Evolutionary conservation across 2,888 invertebrate genomes (phyloP).

Genomic region (Diplolepis rosae): DNA sequence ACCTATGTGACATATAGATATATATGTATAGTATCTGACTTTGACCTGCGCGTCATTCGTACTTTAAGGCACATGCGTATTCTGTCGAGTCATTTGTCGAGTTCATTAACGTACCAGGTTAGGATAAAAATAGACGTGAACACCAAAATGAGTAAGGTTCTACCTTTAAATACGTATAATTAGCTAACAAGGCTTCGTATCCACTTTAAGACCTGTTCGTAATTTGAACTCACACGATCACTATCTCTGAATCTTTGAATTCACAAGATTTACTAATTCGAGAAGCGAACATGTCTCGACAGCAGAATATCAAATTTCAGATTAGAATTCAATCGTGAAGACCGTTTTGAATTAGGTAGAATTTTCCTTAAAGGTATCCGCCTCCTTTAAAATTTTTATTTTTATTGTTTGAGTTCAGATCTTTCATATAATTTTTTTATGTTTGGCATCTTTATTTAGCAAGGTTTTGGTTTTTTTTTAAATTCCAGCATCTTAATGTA

Average conservation of each 20-base stretch:
- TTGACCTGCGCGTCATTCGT: constrained; percentile 17
- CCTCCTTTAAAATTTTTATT: too few relatives aligned
- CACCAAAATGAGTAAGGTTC: constrained; percentile 7
- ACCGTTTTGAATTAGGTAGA: background rate
- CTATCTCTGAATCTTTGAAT: background rate
- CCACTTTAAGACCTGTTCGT: background rate
- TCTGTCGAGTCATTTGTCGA: constrained; percentile 5
- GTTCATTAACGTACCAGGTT: constrained; percentile 25
- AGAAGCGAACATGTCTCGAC: background rate
- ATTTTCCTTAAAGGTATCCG: too few relatives aligned
- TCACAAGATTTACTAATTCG: background rate
- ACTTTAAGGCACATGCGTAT: constrained; percentile 16
- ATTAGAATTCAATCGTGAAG: background rate
- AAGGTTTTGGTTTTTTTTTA: too few relatives aligned
- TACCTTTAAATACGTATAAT: constrained; percentile 5
- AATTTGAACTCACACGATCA: constrained; percentile 7
- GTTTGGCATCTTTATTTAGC: too few relatives aligned
- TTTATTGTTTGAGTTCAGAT: too few relatives aligned
- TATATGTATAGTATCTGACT: background rate
- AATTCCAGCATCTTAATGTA: too few relatives aligned
- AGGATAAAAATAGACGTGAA: constrained; percentile 18
- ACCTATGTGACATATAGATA: too few relatives aligned
- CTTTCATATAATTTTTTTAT: too few relatives aligned
- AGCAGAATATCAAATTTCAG: background rate
- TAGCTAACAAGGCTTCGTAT: constrained; percentile 6